These are phyloP conservation scores for Columba livia DNA, from an alignment of 2,113 vertebrate genomes.

Conservation along the genomic window DNA sequence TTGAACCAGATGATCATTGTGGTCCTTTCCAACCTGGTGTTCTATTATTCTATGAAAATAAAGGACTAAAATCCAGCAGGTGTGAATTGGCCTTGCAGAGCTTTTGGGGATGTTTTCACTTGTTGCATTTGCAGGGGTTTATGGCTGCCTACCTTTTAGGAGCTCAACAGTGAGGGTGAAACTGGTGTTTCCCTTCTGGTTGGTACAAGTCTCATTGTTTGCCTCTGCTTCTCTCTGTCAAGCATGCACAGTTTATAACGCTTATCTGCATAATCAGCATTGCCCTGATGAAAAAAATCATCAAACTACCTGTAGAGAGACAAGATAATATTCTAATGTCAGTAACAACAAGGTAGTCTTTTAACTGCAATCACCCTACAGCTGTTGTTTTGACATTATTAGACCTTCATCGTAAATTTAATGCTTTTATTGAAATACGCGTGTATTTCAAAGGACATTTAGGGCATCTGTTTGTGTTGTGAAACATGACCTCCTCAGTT, in stretches of 20 bases:
- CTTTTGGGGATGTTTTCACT: not conserved
- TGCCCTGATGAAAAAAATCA: not conserved
- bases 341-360: not conserved
- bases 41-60: no score
- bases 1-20: no score
- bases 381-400: not conserved
- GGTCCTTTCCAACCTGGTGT: no score
- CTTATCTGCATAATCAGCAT: not conserved
- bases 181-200: not conserved
- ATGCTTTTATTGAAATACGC: not conserved
- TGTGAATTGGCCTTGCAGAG: not conserved
- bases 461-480: not conserved
- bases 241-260: not conserved
- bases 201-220: not conserved
- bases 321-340: not conserved
- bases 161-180: not conserved
- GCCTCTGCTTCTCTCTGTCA: not conserved
- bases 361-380: not conserved
- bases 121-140: not conserved
- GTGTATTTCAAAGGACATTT: not conserved
- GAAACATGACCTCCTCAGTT: not conserved
- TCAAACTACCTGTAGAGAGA: not conserved
- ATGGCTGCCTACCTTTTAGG: not conserved
- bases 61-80: not conserved
- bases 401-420: not conserved